phyloP scores from a whole-genome alignment of 2,888 invertebrate species.

The Eudemis profundana region DNA sequence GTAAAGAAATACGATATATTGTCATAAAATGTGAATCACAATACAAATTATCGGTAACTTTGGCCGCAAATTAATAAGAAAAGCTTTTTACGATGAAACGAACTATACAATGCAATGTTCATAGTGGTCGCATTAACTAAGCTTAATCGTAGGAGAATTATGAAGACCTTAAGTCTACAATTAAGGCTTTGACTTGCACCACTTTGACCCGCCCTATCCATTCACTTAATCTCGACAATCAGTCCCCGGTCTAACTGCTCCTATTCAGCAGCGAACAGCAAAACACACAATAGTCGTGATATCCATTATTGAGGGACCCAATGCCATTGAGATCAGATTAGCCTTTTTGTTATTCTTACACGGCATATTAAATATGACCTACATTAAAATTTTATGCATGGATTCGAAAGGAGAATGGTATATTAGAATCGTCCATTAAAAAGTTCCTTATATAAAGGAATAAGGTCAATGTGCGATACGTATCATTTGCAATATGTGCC shows the following conservation, averaged over 20 bases:
- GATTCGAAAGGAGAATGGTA: slow-evolving; percentile 10
- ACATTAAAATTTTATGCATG: slow-evolving; percentile 17
- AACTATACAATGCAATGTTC: neutral
- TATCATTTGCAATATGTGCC: neutral
- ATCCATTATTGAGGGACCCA: slow-evolving; percentile 55
- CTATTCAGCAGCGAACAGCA: slow-evolving; percentile 64
- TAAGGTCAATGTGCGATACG: neutral
- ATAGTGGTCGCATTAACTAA: too few species aligned
- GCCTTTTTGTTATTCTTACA: slow-evolving; percentile 53
- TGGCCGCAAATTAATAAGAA: neutral
- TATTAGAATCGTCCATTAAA: neutral
- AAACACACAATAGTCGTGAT: slow-evolving; percentile 64
- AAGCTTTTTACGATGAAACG: neutral
- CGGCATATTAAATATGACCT: slow-evolving; percentile 30
- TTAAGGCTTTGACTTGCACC: slow-evolving; percentile 33
- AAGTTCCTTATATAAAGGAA: neutral
- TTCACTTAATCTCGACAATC: slow-evolving; percentile 61
- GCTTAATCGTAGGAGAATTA: slow-evolving; percentile 3
- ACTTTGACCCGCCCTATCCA: slow-evolving; percentile 48
- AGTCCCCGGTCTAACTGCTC: slow-evolving; percentile 58
- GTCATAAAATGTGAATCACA: neutral
- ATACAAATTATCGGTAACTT: slow-evolving; percentile 4
- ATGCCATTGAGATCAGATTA: slow-evolving; percentile 60
- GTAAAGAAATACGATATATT: slow-evolving; percentile 17
- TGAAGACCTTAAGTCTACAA: slow-evolving; percentile 3